phyloP scores from a whole-genome alignment of 92 coral and sea anemone species.

The Epizoanthus rinbou region DNA sequence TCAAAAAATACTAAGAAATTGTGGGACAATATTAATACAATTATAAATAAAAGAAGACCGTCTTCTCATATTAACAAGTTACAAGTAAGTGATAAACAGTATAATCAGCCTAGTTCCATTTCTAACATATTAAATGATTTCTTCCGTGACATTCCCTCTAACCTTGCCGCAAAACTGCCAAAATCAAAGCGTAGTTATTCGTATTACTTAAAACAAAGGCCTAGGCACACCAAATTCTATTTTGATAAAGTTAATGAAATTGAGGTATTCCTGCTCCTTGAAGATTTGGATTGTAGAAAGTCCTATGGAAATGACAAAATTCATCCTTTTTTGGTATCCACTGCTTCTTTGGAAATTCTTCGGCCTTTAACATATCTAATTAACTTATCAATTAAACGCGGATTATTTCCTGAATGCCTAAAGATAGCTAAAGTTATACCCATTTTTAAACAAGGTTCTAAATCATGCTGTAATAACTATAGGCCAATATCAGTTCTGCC shows the following conservation, averaged over 20 bases:
- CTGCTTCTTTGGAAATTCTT: constrained; percentile 19
- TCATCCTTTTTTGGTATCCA: constrained; percentile 27
- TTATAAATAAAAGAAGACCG: constrained; percentile 22
- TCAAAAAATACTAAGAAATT: constrained; percentile 40
- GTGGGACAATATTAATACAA: constrained; percentile 34
- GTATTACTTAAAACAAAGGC: constrained; percentile 34
- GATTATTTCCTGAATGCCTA: constrained; percentile 39
- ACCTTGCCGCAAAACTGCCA: constrained; percentile 42
- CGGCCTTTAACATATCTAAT: constrained; percentile 38
- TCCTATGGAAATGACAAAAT: constrained; percentile 18
- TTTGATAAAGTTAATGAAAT: constrained; percentile 34
- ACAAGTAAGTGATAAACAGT: constrained; percentile 30
- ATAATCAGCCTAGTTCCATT: constrained; percentile 27
- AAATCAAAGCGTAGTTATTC: constrained; percentile 34
- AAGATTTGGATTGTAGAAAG: constrained; percentile 26
- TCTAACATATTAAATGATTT: constrained; percentile 35
- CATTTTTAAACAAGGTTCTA: constrained; percentile 47
- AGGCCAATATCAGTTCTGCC: constrained; percentile 48
- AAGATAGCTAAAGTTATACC: constrained; percentile 39
- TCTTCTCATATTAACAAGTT: constrained; percentile 29
- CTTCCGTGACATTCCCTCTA: constrained; percentile 33
- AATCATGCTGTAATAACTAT: constrained; percentile 32
- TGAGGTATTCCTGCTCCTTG: constrained; percentile 38
- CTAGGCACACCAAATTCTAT: constrained; percentile 26
- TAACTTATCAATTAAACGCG: constrained; percentile 22